Conservation (phyloP, 1,140 invertebrate genomes). For the Parasteatoda tepidariorum region DNA sequence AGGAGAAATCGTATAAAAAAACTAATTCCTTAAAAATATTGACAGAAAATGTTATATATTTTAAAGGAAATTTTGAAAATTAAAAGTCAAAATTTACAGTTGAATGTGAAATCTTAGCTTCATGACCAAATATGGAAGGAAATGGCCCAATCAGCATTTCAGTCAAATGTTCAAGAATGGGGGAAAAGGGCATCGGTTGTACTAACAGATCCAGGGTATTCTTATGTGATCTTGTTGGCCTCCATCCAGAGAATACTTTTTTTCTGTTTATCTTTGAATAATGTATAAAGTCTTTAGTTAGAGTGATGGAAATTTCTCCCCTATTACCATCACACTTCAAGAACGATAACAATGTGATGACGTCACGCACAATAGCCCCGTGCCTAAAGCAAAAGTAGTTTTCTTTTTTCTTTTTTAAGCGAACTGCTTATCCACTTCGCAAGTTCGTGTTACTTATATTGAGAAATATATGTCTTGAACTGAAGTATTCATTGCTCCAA, state of each 20-base stretch:
- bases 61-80: neutral
- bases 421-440: too few species aligned
- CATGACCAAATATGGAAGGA: conserved; percentile 17
- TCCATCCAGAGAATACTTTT: conserved; percentile 10
- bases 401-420: too few species aligned
- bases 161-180: neutral
- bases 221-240: conserved; percentile 15
- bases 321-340: neutral
- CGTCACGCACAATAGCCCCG: conserved; percentile 4
- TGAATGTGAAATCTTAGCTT: neutral
- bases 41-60: too few species aligned
- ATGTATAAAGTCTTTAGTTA: neutral
- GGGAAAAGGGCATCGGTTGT: neutral
- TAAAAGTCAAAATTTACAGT: neutral
- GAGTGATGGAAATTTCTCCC: neutral
- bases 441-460: too few species aligned
- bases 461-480: too few species aligned
- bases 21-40: neutral
- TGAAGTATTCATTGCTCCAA: too few species aligned
- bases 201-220: neutral
- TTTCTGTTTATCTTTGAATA: conserved; percentile 15
- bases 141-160: neutral
- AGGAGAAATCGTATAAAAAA: too few species aligned
- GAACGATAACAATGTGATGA: conserved; percentile 18
- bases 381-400: too few species aligned